phyloP scores from a whole-genome alignment of 2,888 invertebrate genomes.

The Aphrophora alni region DNA sequence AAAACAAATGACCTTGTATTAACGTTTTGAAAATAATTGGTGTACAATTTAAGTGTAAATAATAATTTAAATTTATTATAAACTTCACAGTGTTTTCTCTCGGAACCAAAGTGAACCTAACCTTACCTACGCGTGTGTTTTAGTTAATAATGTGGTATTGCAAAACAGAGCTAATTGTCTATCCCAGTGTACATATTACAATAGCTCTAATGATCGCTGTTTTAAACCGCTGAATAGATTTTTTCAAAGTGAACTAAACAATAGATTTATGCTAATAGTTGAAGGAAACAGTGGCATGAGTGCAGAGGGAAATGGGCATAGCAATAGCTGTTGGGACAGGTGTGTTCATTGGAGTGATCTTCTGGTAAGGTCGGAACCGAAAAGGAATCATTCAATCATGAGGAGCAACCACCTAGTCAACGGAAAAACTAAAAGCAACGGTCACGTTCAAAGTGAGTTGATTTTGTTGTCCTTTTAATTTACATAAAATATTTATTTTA shows the following conservation, averaged over 20 bases:
- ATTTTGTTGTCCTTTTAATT: no score
- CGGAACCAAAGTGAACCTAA: no score
- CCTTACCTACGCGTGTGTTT: background rate
- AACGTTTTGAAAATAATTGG: no score
- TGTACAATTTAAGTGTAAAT: no score
- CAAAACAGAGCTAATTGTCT: background rate
- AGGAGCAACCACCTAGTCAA: constrained; percentile 24
- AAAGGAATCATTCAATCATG: constrained; percentile 20
- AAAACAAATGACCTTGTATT: no score
- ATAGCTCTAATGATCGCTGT: background rate
- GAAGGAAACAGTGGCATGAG: constrained; percentile 28
- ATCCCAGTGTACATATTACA: background rate
- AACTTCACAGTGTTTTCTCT: background rate
- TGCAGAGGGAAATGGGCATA: constrained; percentile 17
- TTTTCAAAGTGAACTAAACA: background rate
- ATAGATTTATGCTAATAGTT: constrained; percentile 21
- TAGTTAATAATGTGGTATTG: background rate
- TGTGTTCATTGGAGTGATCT: constrained; percentile 35
- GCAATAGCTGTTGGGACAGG: constrained; percentile 33
- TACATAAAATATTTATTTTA: no score
- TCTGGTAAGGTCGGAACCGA: constrained; percentile 20
- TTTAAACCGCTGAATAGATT: background rate
- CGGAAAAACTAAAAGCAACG: constrained; percentile 27
- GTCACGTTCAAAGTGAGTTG: constrained; percentile 4
- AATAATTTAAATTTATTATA: no score